Conservation (phyloP, 2,113 vertebrate species). For the Laticauda laticaudata region DNA sequence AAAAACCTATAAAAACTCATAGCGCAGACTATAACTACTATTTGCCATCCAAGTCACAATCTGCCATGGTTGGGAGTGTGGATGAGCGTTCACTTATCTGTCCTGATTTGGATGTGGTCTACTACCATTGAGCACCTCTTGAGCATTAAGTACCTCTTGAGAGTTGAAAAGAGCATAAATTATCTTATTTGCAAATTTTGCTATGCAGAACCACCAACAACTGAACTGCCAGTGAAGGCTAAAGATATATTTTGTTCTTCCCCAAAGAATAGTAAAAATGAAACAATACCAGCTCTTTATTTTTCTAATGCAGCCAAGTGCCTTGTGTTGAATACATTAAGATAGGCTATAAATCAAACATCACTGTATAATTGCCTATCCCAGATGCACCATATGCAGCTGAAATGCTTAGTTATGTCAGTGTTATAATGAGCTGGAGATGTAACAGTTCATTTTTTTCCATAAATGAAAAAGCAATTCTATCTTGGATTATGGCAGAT, state of each 20-base stretch:
- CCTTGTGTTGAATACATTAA: neutral
- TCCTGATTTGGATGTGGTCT: slow-evolving; percentile 30
- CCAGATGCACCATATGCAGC: neutral
- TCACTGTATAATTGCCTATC: neutral
- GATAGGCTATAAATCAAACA: neutral
- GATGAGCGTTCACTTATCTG: slow-evolving; percentile 28
- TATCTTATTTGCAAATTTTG: slow-evolving; percentile 45
- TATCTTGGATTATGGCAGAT: too few species aligned
- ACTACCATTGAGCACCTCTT: slow-evolving; percentile 1
- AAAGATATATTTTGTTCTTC: neutral
- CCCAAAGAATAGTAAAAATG: slow-evolving; percentile 18
- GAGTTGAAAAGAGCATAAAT: slow-evolving; percentile 37
- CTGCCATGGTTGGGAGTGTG: slow-evolving; percentile 23
- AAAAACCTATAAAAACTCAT: neutral
- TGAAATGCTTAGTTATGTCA: neutral
- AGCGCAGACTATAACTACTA: neutral
- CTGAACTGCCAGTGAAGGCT: slow-evolving; percentile 18
- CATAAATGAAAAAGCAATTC: neutral
- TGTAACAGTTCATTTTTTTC: neutral
- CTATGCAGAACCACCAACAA: slow-evolving; percentile 15
- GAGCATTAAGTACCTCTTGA: slow-evolving; percentile 40
- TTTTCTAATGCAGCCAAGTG: neutral
- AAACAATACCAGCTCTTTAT: neutral
- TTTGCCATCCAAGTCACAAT: slow-evolving; percentile 3
- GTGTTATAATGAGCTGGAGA: neutral